Conservation (phyloP, 2,888 invertebrate genomes). For the Drosophila niveifrons region DNA sequence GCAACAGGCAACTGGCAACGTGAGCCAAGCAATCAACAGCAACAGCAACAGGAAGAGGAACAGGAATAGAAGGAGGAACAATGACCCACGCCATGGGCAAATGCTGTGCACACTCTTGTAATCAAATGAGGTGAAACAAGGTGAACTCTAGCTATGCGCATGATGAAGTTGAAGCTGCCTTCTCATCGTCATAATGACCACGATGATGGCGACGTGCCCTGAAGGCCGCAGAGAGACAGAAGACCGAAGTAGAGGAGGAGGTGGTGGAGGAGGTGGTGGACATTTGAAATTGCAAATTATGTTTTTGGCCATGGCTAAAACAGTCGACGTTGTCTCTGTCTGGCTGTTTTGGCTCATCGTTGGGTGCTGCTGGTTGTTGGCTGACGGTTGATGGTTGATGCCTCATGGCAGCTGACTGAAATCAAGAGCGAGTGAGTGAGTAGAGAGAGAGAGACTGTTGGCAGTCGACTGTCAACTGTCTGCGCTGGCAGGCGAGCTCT, state of each 20-base stretch:
- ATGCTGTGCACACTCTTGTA: slow-evolving; percentile 35
- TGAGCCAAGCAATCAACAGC: slow-evolving; percentile 14
- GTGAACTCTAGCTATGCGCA: slow-evolving; percentile 6
- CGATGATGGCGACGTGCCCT: neutral
- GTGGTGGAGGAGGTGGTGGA: slow-evolving; percentile 7
- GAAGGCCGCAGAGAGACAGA: neutral
- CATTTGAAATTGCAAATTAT: slow-evolving; percentile 75
- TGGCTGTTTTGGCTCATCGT: neutral
- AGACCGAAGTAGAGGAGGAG: neutral
- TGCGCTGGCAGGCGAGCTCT: slow-evolving; percentile 46
- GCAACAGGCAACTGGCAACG: slow-evolving; percentile 14
- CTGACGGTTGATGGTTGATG: neutral
- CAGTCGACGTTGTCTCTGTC: slow-evolving; percentile 17
- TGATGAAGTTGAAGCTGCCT: slow-evolving; percentile 2
- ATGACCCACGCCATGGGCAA: slow-evolving; percentile 31
- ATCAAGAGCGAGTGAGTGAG: neutral
- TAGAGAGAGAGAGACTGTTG: neutral
- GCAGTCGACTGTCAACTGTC: slow-evolving; percentile 17
- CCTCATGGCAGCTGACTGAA: slow-evolving; percentile 5
- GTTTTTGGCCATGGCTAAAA: slow-evolving; percentile 56
- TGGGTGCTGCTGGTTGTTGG: slow-evolving; percentile 3
- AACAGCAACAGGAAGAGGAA: slow-evolving; percentile 2
- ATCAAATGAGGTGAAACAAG: slow-evolving; percentile 45
- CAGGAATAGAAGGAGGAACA: slow-evolving; percentile 11
- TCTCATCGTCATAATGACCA: neutral